Conservation (phyloP, 2,888 invertebrate species). For the Eristalis arbustorum region DNA sequence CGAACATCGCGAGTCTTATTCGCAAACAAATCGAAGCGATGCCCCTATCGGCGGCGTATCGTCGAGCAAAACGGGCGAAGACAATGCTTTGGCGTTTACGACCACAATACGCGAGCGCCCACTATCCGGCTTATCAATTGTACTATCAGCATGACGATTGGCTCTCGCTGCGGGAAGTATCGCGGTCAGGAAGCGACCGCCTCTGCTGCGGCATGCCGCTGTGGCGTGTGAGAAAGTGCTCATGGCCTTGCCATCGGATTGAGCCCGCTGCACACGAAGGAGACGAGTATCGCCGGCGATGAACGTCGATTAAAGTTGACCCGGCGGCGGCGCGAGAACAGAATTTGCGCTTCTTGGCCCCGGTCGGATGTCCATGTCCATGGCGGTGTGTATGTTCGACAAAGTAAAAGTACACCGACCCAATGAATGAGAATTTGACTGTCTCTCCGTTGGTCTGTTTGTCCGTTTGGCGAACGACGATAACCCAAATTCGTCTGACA, state of each 20-base stretch:
- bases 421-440: conserved; percentile 34
- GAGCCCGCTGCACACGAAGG: conserved; percentile 9
- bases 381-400: not conserved
- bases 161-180: conserved; percentile 27
- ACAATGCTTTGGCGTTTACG: conserved; percentile 11
- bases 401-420: conserved; percentile 27
- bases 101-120: not conserved
- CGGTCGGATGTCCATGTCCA: not conserved
- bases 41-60: not conserved
- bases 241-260: conserved; percentile 34
- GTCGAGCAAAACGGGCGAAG: not conserved
- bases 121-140: conserved; percentile 36
- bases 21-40: not conserved
- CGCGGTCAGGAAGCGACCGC: conserved; percentile 30
- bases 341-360: conserved; percentile 12
- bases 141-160: conserved; percentile 29
- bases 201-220: not conserved
- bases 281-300: conserved; percentile 20
- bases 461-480: not conserved
- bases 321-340: conserved; percentile 16
- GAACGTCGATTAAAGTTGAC: conserved; percentile 34
- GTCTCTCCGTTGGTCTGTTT: conserved; percentile 1
- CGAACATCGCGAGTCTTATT: not conserved
- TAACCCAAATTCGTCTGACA: conserved; percentile 50
- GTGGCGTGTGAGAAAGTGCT: conserved; percentile 8